phyloP scores from a whole-genome alignment of 2,113 vertebrate species.

The Phocoena phocoena region DNA sequence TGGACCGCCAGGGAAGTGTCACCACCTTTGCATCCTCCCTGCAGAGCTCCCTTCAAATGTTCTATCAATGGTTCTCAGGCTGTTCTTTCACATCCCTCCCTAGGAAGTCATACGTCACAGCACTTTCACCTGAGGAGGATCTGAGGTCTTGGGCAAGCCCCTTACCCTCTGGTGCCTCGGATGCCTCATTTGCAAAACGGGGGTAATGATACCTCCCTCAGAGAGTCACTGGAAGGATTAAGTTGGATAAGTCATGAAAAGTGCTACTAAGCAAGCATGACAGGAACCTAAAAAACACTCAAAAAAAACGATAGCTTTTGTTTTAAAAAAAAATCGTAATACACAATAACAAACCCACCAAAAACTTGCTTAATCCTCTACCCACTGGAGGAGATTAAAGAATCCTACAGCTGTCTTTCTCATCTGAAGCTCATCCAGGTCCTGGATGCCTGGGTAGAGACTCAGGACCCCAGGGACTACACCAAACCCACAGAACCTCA shows the following conservation, averaged over 20 bases:
- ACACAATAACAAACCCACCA: slow-evolving; percentile 61
- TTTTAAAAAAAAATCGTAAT: background rate
- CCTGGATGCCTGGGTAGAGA: slow-evolving; percentile 42
- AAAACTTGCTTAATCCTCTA: slow-evolving; percentile 71
- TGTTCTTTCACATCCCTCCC: background rate
- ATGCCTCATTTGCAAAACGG: background rate
- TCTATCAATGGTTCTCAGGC: background rate
- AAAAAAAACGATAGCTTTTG: background rate
- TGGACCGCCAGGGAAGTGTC: too few relatives aligned
- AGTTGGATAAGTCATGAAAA: background rate
- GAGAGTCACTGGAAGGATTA: background rate
- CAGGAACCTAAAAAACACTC: slow-evolving; percentile 4
- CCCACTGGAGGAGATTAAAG: slow-evolving; percentile 65
- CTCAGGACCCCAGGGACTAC: background rate
- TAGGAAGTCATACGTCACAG: background rate
- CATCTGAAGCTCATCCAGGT: slow-evolving; percentile 45
- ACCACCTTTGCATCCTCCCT: background rate
- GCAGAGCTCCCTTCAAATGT: background rate
- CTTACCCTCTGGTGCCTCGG: background rate
- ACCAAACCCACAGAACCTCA: slow-evolving; percentile 60
- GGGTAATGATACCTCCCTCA: background rate
- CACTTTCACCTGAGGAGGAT: background rate
- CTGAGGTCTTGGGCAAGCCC: background rate
- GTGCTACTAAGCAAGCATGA: background rate
- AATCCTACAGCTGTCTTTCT: slow-evolving; percentile 54